Conservation (phyloP, 2,113 vertebrate genomes). For the Jacana jacana region DNA sequence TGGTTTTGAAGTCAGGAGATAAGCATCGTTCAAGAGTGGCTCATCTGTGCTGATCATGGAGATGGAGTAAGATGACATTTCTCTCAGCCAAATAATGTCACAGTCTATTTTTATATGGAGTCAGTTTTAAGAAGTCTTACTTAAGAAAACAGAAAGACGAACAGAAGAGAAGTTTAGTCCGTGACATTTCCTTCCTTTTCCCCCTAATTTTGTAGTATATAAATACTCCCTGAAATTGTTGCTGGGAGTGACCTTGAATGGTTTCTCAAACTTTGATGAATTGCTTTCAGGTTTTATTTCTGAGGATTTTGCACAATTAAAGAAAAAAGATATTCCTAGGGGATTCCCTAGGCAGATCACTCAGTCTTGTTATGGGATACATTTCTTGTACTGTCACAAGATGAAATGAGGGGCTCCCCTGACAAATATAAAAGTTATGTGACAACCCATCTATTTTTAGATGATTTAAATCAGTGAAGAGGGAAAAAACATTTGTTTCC, state of each 20-base stretch:
- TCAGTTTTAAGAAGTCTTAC: not conserved
- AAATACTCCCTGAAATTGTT: not conserved
- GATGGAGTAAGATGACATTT: not conserved
- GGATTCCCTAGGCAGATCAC: conserved; percentile 34
- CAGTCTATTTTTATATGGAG: not conserved
- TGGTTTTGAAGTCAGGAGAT: not conserved
- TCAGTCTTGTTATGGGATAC: not conserved
- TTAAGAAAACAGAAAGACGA: not conserved
- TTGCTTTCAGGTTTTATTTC: conserved; percentile 1
- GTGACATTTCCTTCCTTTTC: not conserved
- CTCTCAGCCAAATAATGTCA: not conserved
- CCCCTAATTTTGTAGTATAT: not conserved
- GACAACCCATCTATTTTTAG: conserved; percentile 74
- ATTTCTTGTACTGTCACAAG: conserved; percentile 24
- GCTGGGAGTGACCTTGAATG: not conserved
- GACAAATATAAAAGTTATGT: conserved; percentile 46
- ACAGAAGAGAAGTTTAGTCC: not conserved
- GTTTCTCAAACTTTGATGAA: not conserved
- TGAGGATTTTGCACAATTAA: conserved; percentile 10
- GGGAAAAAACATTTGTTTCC: conserved; percentile 70
- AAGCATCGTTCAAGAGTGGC: not conserved
- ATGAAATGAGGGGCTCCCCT: conserved; percentile 49
- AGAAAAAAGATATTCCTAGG: not conserved
- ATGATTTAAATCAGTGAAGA: conserved; percentile 68
- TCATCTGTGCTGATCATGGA: not conserved